A percentile compares a stretch with the other conserved stretches of the same genome.
Evolutionary conservation across 2,888 invertebrate species (phyloP).

Genomic region (Anoplius nigerrimus): DNA sequence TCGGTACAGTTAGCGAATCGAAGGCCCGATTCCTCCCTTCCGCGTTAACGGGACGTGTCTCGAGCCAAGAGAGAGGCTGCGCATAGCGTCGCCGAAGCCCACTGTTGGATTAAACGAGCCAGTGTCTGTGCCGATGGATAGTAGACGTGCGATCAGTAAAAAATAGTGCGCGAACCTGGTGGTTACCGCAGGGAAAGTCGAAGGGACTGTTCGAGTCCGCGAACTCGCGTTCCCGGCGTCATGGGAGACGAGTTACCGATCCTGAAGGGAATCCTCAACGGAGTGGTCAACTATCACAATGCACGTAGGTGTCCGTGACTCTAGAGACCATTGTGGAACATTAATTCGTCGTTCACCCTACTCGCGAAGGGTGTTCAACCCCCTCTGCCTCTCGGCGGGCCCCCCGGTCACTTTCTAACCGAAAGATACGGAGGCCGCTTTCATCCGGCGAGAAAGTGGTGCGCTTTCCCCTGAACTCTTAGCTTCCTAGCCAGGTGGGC

Average conservation of each 20-base stretch:
- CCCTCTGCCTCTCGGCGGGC: no score
- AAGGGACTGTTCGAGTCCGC: conserved; percentile 3
- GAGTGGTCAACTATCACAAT: conserved; percentile 93
- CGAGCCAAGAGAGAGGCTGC: no score
- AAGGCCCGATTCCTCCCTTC: no score
- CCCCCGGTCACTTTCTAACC: conserved; percentile 62
- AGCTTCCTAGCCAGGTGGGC: conserved; percentile 3
- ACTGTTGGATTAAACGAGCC: no score
- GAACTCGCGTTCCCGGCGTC: conserved; percentile 67
- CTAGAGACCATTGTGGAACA: background rate
- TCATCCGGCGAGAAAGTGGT: conserved; percentile 64
- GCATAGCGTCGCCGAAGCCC: no score
- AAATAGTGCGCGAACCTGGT: no score
- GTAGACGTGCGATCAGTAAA: no score
- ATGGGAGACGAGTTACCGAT: conserved; percentile 95
- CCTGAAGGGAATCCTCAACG: conserved; percentile 92
- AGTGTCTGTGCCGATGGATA: no score
- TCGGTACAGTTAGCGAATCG: background rate
- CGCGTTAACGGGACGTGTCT: no score
- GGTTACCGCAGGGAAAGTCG: no score
- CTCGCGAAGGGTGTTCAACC: background rate
- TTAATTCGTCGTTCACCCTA: background rate
- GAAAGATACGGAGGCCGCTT: conserved; percentile 53
- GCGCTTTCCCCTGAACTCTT: conserved; percentile 57
- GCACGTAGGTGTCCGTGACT: conserved; percentile 86